Evolutionary conservation across 2,113 vertebrate species (phyloP).

Genomic region (Acrocephalus arundinaceus): DNA sequence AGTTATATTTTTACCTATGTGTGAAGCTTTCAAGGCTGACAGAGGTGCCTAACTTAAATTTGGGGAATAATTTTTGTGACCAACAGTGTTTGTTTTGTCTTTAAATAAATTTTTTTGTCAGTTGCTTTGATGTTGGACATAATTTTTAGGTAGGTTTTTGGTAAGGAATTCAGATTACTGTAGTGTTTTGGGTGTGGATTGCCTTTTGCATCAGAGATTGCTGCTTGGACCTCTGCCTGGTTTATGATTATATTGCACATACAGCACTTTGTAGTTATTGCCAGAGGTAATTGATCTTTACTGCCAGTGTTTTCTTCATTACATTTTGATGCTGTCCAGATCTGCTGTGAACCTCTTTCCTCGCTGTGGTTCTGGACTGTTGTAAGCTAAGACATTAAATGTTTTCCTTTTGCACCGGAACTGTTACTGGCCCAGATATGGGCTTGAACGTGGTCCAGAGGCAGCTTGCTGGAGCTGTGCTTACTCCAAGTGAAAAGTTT

Average conservation of each 20-base stretch:
- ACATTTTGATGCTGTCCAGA: conserved; percentile 17
- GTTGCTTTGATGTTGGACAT: neutral
- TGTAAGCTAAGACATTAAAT: neutral
- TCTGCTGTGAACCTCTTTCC: neutral
- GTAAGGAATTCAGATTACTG: neutral
- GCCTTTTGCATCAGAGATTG: neutral
- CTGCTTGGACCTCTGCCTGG: neutral
- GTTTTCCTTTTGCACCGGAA: neutral
- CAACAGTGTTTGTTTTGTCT: neutral
- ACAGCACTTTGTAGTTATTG: neutral
- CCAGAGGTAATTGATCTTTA: neutral
- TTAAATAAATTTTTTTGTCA: neutral
- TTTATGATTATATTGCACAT: neutral
- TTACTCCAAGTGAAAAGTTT: neutral
- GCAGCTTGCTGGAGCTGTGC: neutral
- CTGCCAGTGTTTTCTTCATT: neutral
- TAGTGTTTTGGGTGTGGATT: neutral
- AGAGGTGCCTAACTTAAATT: neutral
- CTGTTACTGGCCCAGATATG: neutral
- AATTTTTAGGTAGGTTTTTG: neutral
- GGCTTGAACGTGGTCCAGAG: neutral
- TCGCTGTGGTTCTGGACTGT: neutral
- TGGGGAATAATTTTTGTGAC: neutral
- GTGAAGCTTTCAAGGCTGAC: neutral
- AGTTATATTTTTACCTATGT: neutral